Evolutionary conservation across 2,888 invertebrate species (phyloP), one percentile per base, ranked within the genome.

Genomic region (Drosophila paramelanica): DNA sequence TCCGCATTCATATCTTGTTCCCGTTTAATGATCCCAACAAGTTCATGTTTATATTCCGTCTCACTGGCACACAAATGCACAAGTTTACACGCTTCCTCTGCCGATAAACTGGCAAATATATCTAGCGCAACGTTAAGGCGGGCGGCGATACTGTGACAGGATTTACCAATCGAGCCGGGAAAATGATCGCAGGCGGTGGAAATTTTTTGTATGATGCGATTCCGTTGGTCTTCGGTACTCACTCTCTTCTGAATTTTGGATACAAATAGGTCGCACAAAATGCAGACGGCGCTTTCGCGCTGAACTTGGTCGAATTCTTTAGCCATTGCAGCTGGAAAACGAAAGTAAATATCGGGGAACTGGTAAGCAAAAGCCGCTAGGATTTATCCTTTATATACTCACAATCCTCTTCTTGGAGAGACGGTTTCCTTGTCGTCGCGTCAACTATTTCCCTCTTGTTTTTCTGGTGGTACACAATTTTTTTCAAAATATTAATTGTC

Each of bases 391-490:
- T 0, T 6, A 1, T 41, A n/a, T 33, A 55, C 33, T 55, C 33
- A 58, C 41, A 23, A 2, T 49, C 50, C 1, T 11, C 31, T 11
- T 11, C 6, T 2, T 55, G 5, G 14, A 20, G 31, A 11, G 43
- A 20, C 43, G 33, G 14, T 23, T 45, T 20, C 14, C 23, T 33
- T 14, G 33, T 8, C 33, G 43, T 33, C 7, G 33, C 11, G 14
- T 43, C 55, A 11, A 55, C 5, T 8, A 55, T 45, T 33, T 33
- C 45, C 1, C 14, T 45, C 11, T 23, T 43, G 33, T 55, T 33
- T 1, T 13, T 27, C 4, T 55, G 55, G 8, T 45, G 27, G 1
- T n/a, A 31, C 8, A 45, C 33, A 7, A 55, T 33, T 4, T 33
- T 33, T 1, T 23, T 20, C 23, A 43, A 23, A n/a, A 23, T 0